Percentiles rank a stretch among this genome's conserved stretches.
These are phyloP conservation scores for Speoplatyrhinus poulsoni DNA, from an alignment of 2,113 vertebrate species.

Conservation along the genomic window DNA sequence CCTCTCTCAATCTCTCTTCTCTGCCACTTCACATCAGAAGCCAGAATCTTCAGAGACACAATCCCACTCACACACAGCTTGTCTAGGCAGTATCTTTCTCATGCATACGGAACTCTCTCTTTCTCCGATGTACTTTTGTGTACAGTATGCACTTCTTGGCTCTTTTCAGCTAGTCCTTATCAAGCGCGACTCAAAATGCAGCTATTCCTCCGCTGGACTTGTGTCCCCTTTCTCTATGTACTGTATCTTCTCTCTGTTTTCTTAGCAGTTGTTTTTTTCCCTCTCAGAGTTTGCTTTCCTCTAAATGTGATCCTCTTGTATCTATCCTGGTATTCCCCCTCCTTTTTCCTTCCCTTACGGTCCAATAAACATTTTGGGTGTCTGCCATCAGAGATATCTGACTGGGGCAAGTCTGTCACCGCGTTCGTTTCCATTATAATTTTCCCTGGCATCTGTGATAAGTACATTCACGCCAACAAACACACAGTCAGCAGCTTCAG, in stretches of 20 bases:
- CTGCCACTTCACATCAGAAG: too few relatives aligned
- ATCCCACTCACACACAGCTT: too few relatives aligned
- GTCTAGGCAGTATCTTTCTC: too few relatives aligned
- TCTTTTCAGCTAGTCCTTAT: too few relatives aligned
- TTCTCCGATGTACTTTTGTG: too few relatives aligned
- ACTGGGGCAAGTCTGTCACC: slow-evolving; percentile 54
- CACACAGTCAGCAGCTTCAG: slow-evolving; percentile 67
- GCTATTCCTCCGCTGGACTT: background rate
- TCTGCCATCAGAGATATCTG: slow-evolving; percentile 62
- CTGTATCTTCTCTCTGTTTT: slow-evolving; percentile 13
- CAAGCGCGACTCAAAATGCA: too few relatives aligned
- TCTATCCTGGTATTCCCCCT: background rate
- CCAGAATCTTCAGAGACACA: too few relatives aligned
- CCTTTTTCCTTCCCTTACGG: slow-evolving; percentile 1
- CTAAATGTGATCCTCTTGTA: background rate
- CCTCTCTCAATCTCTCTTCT: background rate
- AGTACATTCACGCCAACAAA: slow-evolving; percentile 68
- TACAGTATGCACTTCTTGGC: too few relatives aligned
- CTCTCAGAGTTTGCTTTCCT: background rate
- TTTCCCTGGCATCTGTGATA: slow-evolving; percentile 66
- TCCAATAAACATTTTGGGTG: slow-evolving; percentile 67
- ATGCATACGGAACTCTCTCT: too few relatives aligned
- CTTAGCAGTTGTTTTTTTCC: background rate
- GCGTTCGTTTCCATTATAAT: slow-evolving; percentile 76
- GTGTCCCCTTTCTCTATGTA: background rate